Conservation (phyloP, 2,797 vertebrate species). For the Staurois parvus region DNA sequence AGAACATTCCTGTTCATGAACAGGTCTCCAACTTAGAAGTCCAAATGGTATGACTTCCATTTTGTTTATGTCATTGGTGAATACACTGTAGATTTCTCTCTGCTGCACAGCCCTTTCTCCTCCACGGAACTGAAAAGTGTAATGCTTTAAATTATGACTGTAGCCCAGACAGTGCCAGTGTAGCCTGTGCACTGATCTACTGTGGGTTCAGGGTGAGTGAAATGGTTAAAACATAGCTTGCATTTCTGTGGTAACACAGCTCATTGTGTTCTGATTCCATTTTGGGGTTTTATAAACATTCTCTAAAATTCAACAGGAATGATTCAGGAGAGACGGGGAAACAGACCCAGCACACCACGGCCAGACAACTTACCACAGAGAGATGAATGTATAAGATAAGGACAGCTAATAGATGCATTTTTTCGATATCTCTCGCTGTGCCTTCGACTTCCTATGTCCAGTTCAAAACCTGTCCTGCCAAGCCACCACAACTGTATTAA, state of each 20-base stretch:
- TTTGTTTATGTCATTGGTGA: no score
- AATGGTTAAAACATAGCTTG: constrained; percentile 55
- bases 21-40: no score
- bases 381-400: constrained; percentile 61
- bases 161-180: constrained; percentile 6
- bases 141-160: neutral
- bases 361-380: constrained; percentile 56
- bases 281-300: constrained; percentile 56
- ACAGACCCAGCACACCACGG: constrained; percentile 50
- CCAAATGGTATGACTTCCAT: no score
- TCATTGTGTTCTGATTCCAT: constrained; percentile 59
- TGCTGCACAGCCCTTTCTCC: neutral
- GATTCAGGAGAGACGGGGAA: constrained; percentile 55
- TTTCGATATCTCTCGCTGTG: constrained; percentile 30
- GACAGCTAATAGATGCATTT: constrained; percentile 48
- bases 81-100: no score
- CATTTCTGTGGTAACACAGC: constrained; percentile 58
- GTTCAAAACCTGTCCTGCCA: constrained; percentile 11
- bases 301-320: constrained; percentile 53
- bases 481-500: constrained; percentile 15
- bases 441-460: constrained; percentile 27
- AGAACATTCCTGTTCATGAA: no score
- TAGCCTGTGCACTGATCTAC: constrained; percentile 28
- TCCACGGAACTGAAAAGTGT: neutral
- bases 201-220: constrained; percentile 44